Conservation (phyloP, 1,140 invertebrate species). For the Hermatobates lingyangjiaoensis region DNA sequence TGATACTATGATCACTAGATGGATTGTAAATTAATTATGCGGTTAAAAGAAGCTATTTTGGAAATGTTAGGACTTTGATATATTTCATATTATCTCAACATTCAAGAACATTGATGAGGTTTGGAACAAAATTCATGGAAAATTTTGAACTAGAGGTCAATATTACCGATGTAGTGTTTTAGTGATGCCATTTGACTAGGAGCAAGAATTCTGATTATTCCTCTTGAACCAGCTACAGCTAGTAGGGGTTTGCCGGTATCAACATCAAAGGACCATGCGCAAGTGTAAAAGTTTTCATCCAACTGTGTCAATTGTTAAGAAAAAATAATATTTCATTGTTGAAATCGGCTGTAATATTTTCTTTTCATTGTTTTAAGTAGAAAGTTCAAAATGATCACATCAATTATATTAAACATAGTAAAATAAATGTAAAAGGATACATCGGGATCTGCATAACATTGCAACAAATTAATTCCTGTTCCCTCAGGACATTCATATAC, state of each 20-base stretch:
- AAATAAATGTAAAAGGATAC: conserved; percentile 30
- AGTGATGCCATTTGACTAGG: conserved; percentile 66
- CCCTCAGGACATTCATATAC: conserved; percentile 74
- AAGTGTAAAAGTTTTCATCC: conserved; percentile 93
- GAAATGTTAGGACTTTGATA: no score
- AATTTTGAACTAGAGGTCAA: neutral
- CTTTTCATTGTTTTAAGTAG: neutral
- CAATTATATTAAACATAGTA: neutral
- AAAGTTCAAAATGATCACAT: neutral
- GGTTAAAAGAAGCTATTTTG: no score
- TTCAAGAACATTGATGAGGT: neutral
- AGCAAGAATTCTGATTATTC: conserved; percentile 75
- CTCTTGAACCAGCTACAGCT: conserved; percentile 75
- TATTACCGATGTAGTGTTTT: conserved; percentile 63
- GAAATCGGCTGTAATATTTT: neutral
- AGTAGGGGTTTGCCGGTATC: conserved; percentile 62
- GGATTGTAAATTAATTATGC: no score
- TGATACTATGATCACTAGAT: no score
- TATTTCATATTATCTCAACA: no score
- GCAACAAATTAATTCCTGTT: conserved; percentile 59
- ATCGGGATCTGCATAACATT: conserved; percentile 87
- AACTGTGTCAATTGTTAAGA: conserved; percentile 34
- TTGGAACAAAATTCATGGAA: neutral
- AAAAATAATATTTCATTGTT: neutral
- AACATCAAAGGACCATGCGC: conserved; percentile 84